Evolutionary conservation across 2,797 vertebrate genomes (phyloP).

Genomic region (Urophycis tenuis): DNA sequence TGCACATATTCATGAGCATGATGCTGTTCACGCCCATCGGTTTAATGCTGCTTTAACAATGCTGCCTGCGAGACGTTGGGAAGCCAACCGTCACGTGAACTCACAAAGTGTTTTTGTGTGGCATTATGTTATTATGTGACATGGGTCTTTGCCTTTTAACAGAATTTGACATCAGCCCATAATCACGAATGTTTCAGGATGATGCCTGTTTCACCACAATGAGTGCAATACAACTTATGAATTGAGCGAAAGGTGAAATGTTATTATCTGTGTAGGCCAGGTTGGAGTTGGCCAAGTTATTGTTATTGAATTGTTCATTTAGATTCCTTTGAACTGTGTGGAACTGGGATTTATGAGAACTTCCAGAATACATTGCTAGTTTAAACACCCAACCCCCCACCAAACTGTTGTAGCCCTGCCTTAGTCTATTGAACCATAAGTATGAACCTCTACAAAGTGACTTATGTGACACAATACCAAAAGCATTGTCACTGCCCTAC

Average conservation of each 20-base stretch:
- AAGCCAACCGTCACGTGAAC: neutral
- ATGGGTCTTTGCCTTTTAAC: neutral
- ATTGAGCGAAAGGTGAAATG: neutral
- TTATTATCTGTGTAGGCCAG: neutral
- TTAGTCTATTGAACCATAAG: neutral
- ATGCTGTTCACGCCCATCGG: constrained; percentile 22
- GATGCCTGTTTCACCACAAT: neutral
- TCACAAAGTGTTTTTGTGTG: neutral
- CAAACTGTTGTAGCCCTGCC: neutral
- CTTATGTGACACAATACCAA: constrained; percentile 1
- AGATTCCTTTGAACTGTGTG: neutral
- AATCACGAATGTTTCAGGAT: neutral
- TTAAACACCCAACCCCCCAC: too few relatives aligned
- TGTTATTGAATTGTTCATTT: neutral
- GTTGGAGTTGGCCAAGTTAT: neutral
- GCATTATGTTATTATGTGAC: too few relatives aligned
- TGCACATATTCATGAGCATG: constrained; percentile 53
- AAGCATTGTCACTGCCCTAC: neutral
- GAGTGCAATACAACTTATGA: neutral
- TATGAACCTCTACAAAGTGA: constrained; percentile 9
- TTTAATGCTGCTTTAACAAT: constrained; percentile 30
- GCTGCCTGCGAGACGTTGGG: neutral
- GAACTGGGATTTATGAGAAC: neutral
- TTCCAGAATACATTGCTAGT: too few relatives aligned
- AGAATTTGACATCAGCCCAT: neutral